Base-by-base conservation (phyloP, 2,797 vertebrate species). In the Schizopygopsis malacanthus region DNA sequence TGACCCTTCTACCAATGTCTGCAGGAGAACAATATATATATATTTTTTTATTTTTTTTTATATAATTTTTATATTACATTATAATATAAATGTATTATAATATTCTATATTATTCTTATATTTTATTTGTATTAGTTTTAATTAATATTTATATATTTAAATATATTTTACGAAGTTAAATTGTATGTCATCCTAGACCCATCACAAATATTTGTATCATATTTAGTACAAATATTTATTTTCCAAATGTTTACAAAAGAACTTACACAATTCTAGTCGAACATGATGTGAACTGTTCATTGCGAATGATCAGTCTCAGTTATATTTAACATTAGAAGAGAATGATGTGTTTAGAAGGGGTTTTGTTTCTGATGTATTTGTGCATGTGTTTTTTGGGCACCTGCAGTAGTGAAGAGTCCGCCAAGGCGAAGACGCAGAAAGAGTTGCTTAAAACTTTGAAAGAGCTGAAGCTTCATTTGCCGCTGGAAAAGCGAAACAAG, bases 391-490 rank as follows among this genome's bases (percentile, higher is more conserved):
- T 92, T 89, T 16, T 92, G 37, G 88, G 72, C 83, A 88, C 33
- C 75, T 94, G 25, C 94, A 98, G 97, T 88, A 98, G 96, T 39
- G 95, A 98, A 88, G 96, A 97, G 89, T 97, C 97, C 0, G 95
- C 96, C 91, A 98, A 98, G 93, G 97, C 96, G 22, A 97, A 98
- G 90, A 95, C 96, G 0, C 98, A 98, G 90, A 98, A 96, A 90
- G 97, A 99, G 84, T 89, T 99, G 91, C 86, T 97, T 80, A 97
- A 96, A 93, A 98, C 95, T 0, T 92, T 99, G 81, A 97, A 96
- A 87, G 97, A 98, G 88, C 95, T 99, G 90, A 98, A 97, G 93
- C 95, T 87, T 45, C 96, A 96, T 86, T 94, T 99, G 67, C 97
- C 98, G 0, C 83, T 94, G 1, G 97, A 98, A 84, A 98, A 96